These are phyloP conservation scores for Corydoras sp. DNA, from an alignment of 2,113 vertebrate genomes.

Conservation along the genomic window DNA sequence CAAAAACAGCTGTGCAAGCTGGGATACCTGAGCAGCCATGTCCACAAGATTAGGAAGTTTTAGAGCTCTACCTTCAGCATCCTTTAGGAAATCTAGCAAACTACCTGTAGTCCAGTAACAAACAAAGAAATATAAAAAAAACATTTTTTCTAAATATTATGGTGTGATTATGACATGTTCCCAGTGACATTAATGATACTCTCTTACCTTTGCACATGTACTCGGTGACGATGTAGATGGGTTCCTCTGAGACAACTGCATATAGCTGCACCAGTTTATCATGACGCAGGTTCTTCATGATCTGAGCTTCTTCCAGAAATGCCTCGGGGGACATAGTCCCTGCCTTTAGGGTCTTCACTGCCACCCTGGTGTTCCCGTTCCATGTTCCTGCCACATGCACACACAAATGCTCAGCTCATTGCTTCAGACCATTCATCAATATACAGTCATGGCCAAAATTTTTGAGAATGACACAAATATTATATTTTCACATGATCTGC, in stretches of 20 bases:
- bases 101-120: constrained; percentile 70
- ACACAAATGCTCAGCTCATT: not conserved
- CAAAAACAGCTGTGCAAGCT: not conserved
- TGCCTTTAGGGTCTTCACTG: constrained; percentile 95
- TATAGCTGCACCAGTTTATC: constrained; percentile 97
- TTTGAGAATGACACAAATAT: too few relatives aligned
- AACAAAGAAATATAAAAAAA: not conserved
- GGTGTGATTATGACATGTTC: not conserved
- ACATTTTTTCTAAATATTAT: not conserved
- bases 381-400: constrained; percentile 74
- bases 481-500: too few relatives aligned
- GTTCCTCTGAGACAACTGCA: constrained; percentile 94
- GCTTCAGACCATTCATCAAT: not conserved
- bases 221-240: constrained; percentile 96
- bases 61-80: constrained; percentile 81
- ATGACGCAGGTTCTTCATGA: constrained; percentile 97
- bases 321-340: constrained; percentile 98
- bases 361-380: constrained; percentile 99
- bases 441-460: not conserved
- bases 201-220: constrained; percentile 92
- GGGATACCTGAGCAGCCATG: constrained; percentile 89
- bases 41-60: constrained; percentile 95
- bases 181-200: not conserved
- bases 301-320: constrained; percentile 96
- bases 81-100: constrained; percentile 90